These are phyloP conservation scores for Cyanoderma ruficeps DNA, from an alignment of 2,113 vertebrate species.

Conservation along the genomic window DNA sequence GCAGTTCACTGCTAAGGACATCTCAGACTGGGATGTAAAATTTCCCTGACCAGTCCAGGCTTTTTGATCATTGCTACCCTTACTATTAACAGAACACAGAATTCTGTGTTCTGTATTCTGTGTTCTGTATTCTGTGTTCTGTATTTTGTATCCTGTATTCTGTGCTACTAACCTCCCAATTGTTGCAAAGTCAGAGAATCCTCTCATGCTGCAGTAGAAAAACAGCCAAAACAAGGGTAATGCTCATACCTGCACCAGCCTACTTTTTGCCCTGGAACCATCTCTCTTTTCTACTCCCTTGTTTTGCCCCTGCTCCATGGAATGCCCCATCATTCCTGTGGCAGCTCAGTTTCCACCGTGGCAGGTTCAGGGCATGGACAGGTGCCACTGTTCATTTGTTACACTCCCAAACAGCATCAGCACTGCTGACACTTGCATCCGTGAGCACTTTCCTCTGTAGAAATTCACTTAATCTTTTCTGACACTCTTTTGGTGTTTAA, in stretches of 20 bases:
- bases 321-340: not conserved
- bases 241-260: not conserved
- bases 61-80: not conserved
- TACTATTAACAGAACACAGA: not conserved
- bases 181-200: not conserved
- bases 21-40: not conserved
- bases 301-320: not conserved
- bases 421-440: conserved; percentile 20
- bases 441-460: not conserved
- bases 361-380: not conserved
- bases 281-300: not conserved
- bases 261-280: not conserved
- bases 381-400: conserved; percentile 51
- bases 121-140: too few relatives aligned
- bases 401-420: conserved; percentile 12
- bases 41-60: not conserved
- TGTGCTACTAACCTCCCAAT: not conserved
- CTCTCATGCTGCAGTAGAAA: not conserved
- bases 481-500: conserved; percentile 41
- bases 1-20: not conserved
- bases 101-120: not conserved
- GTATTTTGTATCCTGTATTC: not conserved
- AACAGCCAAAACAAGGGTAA: not conserved
- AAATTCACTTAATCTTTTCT: conserved; percentile 50
- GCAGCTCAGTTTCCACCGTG: not conserved